These are phyloP conservation scores for Taxidea taxus DNA, from an alignment of 2,113 vertebrate species.

Conservation along the genomic window DNA sequence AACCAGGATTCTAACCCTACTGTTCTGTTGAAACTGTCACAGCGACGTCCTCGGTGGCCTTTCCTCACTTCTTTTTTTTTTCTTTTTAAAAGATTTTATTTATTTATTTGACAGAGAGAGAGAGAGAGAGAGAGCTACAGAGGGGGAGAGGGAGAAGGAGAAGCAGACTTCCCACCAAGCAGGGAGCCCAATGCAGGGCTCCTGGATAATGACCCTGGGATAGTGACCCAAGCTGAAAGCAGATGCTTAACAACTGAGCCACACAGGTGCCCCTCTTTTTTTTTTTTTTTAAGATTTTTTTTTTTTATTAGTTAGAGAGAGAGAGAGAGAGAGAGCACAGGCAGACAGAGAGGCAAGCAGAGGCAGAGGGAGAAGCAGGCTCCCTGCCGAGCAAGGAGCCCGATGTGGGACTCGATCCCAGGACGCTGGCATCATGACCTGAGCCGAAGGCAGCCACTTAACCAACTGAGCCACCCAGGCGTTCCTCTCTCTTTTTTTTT, in stretches of 20 bases:
- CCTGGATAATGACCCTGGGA: no score
- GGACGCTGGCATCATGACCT: not conserved
- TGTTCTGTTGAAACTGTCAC: not conserved
- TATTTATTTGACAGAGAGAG: not conserved
- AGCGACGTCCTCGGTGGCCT: not conserved
- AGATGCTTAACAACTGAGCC: no score
- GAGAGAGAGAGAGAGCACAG: no score
- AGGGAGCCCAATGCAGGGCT: no score
- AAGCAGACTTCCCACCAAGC: no score
- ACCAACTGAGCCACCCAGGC: not conserved
- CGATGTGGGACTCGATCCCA: not conserved
- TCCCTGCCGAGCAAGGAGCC: not conserved
- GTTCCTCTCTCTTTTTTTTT: no score
- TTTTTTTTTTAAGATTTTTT: no score
- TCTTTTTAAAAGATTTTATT: not conserved
- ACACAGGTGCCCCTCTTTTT: no score
- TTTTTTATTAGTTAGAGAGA: no score
- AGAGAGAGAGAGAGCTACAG: no score
- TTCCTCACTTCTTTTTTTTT: not conserved
- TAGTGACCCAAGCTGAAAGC: no score
- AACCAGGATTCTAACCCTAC: not conserved
- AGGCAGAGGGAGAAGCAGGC: not conserved
- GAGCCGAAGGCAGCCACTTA: not conserved
- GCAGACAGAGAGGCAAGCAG: not conserved
- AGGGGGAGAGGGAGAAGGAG: no score